Evolutionary conservation across 1,140 invertebrate species (phyloP).

Genomic region (Anthonomus grandis): DNA sequence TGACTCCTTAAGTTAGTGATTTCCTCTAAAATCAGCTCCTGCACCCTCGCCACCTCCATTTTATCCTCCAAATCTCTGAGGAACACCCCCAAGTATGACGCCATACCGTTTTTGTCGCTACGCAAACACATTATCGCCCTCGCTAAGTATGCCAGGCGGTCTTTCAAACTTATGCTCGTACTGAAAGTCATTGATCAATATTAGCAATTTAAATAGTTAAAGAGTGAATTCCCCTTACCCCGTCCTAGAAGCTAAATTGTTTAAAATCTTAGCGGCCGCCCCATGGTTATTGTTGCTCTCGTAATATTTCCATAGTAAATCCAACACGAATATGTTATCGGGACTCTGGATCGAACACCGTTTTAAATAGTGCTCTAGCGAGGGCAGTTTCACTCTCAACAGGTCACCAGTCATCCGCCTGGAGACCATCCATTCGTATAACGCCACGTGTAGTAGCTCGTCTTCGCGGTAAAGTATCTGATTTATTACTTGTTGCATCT

Average conservation of each 20-base stretch:
- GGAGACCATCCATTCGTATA: constrained; percentile 93
- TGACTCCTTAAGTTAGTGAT: constrained; percentile 54
- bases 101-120: constrained; percentile 75
- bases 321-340: constrained; percentile 65
- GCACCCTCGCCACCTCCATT: constrained; percentile 82
- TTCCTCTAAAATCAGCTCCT: constrained; percentile 66
- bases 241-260: constrained; percentile 79
- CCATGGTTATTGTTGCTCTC: constrained; percentile 89
- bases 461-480: constrained; percentile 61
- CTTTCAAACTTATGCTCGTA: constrained; percentile 58
- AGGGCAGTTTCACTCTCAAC: constrained; percentile 73
- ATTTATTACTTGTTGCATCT: constrained; percentile 36
- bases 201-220: background rate
- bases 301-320: constrained; percentile 95
- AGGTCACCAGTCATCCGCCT: constrained; percentile 74
- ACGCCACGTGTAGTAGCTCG: constrained; percentile 82
- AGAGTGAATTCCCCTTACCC: constrained; percentile 54
- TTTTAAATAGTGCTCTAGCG: constrained; percentile 77
- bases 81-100: constrained; percentile 77
- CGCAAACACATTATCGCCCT: constrained; percentile 94
- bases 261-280: constrained; percentile 88
- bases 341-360: constrained; percentile 54
- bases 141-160: constrained; percentile 87
- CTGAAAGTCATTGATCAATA: constrained; percentile 54
- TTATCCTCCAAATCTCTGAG: constrained; percentile 92